Conservation (phyloP, 2,797 vertebrate genomes). For the Sebastes steindachneri region DNA sequence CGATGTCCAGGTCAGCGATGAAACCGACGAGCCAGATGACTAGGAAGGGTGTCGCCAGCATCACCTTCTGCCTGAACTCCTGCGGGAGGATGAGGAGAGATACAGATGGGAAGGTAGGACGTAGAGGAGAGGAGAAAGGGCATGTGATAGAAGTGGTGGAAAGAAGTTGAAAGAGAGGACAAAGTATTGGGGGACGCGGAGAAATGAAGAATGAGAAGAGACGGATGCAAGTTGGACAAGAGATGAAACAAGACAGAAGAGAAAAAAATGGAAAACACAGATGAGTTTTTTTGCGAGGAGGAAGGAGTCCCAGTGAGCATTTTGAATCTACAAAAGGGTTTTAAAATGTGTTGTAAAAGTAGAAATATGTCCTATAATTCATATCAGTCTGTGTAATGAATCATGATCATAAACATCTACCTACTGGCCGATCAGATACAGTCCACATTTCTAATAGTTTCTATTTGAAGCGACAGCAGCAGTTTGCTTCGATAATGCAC, state of each 20-base stretch:
- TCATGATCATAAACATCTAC: not conserved
- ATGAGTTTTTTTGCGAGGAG: not conserved
- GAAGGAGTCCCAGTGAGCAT: not conserved
- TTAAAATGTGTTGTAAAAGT: not conserved
- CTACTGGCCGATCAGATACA: not conserved
- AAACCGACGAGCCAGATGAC: slow-evolving; percentile 99
- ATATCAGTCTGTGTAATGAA: not conserved
- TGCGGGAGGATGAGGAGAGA: slow-evolving; percentile 49
- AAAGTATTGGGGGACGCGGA: not conserved
- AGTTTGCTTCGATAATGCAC: not conserved
- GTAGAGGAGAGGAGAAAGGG: not conserved
- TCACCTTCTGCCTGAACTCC: slow-evolving; percentile 99
- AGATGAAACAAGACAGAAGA: not conserved
- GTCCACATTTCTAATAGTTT: not conserved
- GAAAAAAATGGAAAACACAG: not conserved
- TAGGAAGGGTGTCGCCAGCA: slow-evolving; percentile 98
- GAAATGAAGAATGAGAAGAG: not conserved
- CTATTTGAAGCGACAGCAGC: not conserved
- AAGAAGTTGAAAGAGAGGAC: not conserved
- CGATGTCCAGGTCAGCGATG: slow-evolving; percentile 96
- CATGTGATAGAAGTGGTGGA: not conserved
- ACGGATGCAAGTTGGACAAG: not conserved
- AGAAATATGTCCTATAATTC: not conserved
- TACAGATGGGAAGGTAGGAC: not conserved
- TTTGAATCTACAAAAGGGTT: not conserved